Percentiles rank a stretch among this genome's conserved stretches.
Evolutionary conservation across 2,888 invertebrate genomes (phyloP).

Genomic region (Orthosia gothica): DNA sequence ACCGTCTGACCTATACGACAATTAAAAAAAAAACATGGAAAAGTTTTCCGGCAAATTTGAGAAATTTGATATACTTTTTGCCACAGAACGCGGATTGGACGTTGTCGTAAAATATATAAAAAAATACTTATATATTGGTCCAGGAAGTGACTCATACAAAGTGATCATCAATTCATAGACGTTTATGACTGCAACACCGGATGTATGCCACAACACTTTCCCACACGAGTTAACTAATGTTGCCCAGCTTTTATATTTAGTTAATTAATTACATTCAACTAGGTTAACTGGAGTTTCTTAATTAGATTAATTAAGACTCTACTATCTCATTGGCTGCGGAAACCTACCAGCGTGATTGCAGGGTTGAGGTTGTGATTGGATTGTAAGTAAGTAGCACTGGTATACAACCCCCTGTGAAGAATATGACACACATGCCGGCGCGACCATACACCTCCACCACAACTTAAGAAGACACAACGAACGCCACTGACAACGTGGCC

Average conservation of each 20-base stretch:
- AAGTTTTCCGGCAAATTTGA: too few relatives aligned
- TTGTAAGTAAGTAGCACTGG: not conserved
- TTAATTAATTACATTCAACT: constrained; percentile 37
- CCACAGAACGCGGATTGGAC: too few relatives aligned
- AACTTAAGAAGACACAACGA: too few relatives aligned
- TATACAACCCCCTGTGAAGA: too few relatives aligned
- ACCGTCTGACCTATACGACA: too few relatives aligned
- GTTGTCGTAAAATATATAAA: not conserved
- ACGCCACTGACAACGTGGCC: too few relatives aligned
- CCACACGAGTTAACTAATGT: constrained; percentile 37
- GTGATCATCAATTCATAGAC: constrained; percentile 16
- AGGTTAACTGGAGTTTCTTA: constrained; percentile 30
- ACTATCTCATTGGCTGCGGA: not conserved
- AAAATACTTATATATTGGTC: not conserved
- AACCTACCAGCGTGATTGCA: not conserved
- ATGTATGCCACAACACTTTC: constrained; percentile 44
- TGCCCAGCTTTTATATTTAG: constrained; percentile 37
- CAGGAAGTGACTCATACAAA: constrained; percentile 33
- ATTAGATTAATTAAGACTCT: constrained; percentile 48
- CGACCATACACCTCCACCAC: too few relatives aligned
- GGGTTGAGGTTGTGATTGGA: not conserved
- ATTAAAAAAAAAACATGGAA: too few relatives aligned
- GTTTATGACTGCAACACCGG: constrained; percentile 46
- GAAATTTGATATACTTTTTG: too few relatives aligned
- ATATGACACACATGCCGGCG: too few relatives aligned